Percentiles rank a stretch among this genome's conserved stretches.
Evolutionary conservation across 2,113 vertebrate genomes (phyloP).

Genomic region (Speoplatyrhinus poulsoni): DNA sequence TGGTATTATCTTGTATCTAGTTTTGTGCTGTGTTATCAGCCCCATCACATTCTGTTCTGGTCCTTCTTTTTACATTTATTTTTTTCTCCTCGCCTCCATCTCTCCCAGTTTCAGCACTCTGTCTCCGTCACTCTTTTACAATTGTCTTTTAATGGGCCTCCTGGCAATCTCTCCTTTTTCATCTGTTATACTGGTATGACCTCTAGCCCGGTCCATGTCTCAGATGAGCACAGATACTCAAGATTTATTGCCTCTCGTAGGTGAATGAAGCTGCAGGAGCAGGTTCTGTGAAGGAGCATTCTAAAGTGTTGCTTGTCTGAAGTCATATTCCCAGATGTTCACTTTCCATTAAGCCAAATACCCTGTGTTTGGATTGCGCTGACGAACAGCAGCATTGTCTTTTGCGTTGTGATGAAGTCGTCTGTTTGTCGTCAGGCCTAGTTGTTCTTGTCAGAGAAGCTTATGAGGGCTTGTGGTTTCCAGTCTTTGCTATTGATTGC

Average conservation of each 20-base stretch:
- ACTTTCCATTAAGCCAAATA: slow-evolving; percentile 21
- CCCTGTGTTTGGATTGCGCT: slow-evolving; percentile 15
- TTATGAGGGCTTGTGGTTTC: slow-evolving; percentile 19
- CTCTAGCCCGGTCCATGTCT: slow-evolving; percentile 55
- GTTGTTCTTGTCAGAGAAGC: slow-evolving; percentile 20
- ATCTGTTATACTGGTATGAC: slow-evolving; percentile 67
- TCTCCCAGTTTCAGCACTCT: slow-evolving; percentile 31
- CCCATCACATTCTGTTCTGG: not conserved
- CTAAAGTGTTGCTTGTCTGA: slow-evolving; percentile 22
- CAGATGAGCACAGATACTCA: slow-evolving; percentile 37
- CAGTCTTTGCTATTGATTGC: slow-evolving; percentile 31
- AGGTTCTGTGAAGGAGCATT: slow-evolving; percentile 9
- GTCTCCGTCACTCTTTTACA: slow-evolving; percentile 46
- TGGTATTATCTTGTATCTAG: slow-evolving; percentile 1
- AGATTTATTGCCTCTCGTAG: slow-evolving; percentile 52
- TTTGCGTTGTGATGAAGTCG: slow-evolving; percentile 31
- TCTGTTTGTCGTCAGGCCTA: not conserved
- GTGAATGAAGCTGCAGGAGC: slow-evolving; percentile 33
- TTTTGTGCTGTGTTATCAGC: slow-evolving; percentile 4
- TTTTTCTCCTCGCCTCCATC: not conserved
- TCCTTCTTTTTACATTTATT: not conserved
- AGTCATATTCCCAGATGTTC: not conserved
- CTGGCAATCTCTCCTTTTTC: slow-evolving; percentile 67
- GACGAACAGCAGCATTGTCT: slow-evolving; percentile 25
- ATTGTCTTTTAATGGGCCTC: slow-evolving; percentile 65